phyloP scores from a whole-genome alignment of 2,113 vertebrate genomes.

The Ovibos moschatus region DNA sequence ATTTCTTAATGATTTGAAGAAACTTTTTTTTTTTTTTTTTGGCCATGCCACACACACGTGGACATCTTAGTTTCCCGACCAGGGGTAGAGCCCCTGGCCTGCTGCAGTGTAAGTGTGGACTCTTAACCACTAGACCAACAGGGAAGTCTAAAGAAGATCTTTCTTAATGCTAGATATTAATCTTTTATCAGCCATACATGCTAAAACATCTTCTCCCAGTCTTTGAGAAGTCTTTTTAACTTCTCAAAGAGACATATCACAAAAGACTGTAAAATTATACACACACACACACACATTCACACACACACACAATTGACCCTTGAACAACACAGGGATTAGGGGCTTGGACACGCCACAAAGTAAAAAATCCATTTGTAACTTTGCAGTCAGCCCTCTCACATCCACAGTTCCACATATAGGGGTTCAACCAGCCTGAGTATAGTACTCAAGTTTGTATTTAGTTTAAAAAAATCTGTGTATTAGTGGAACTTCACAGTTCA shows the following conservation, averaged over 20 bases:
- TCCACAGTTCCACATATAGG: neutral
- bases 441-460: neutral
- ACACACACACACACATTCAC: neutral
- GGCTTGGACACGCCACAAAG: neutral
- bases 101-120: accelerated
- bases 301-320: neutral
- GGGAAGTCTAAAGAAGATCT: neutral
- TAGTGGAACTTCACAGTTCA: neutral
- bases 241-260: neutral
- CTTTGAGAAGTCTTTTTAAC: neutral
- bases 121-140: neutral
- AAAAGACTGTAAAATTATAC: neutral
- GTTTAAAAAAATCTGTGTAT: neutral
- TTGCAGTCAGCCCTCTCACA: neutral
- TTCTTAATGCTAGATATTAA: neutral
- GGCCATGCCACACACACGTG: neutral
- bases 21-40: neutral
- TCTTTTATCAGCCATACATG: neutral
- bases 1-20: neutral
- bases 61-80: neutral
- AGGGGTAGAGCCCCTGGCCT: neutral
- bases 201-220: neutral
- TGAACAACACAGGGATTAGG: neutral
- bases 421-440: neutral
- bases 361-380: neutral